These are phyloP conservation scores for Pogonocherus hispidulus DNA, from an alignment of 2,888 invertebrate genomes.

Conservation along the genomic window DNA sequence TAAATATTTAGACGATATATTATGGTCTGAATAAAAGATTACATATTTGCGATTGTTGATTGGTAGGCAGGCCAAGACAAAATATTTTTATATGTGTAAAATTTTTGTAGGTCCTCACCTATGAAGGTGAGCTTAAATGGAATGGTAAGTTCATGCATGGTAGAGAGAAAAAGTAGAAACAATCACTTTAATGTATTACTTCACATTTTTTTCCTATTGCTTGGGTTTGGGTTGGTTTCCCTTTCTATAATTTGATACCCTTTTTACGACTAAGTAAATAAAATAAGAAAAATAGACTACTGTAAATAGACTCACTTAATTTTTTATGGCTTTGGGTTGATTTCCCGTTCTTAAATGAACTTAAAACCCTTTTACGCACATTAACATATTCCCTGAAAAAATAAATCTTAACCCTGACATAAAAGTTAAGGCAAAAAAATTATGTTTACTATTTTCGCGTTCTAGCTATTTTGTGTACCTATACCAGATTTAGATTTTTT, in stretches of 20 bases:
- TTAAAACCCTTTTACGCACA: not conserved
- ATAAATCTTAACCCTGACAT: not conserved
- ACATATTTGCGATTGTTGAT: too few species aligned
- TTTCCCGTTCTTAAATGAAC: not conserved
- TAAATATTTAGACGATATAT: too few species aligned
- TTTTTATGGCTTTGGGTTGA: not conserved
- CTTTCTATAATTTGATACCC: too few species aligned
- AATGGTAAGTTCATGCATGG: slow-evolving; percentile 11
- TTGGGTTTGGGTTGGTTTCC: too few species aligned
- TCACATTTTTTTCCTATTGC: too few species aligned
- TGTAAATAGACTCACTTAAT: not conserved
- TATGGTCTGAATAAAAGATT: too few species aligned
- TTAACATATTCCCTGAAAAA: not conserved
- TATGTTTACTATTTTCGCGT: too few species aligned
- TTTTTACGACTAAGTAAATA: too few species aligned
- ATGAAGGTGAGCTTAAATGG: slow-evolving; percentile 21
- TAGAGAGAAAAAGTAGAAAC: not conserved
- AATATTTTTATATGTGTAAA: not conserved
- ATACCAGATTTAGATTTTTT: slow-evolving; percentile 1
- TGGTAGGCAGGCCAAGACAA: too few species aligned
- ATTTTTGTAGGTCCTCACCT: slow-evolving; percentile 29
- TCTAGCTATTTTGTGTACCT: too few species aligned
- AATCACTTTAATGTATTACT: not conserved
- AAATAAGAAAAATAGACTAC: too few species aligned
- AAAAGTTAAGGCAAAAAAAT: too few species aligned